phyloP scores from a whole-genome alignment of 2,888 invertebrate species.

The Cephus sareptanus region DNA sequence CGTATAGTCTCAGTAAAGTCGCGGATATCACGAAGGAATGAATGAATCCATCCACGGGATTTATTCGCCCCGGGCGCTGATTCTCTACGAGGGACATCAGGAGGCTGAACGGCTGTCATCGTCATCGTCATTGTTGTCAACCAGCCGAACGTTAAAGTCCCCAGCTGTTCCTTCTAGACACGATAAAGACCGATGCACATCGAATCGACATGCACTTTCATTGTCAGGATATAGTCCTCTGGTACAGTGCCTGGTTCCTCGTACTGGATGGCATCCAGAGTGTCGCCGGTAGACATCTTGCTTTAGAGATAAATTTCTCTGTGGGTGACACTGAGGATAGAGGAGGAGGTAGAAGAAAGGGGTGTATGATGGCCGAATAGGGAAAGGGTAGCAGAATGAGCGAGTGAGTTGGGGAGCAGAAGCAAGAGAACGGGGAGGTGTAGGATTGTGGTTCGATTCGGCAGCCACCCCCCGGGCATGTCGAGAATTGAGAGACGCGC shows the following conservation, averaged over 20 bases:
- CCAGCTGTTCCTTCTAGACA: neutral
- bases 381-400: neutral
- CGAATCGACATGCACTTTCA: slow-evolving; percentile 1
- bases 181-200: slow-evolving; percentile 1
- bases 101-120: slow-evolving; percentile 45
- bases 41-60: neutral
- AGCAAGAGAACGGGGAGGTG: slow-evolving; percentile 23
- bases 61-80: neutral
- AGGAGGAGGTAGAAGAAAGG: neutral
- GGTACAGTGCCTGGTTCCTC: neutral
- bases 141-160: slow-evolving; percentile 32
- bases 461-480: slow-evolving; percentile 58
- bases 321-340: neutral
- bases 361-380: neutral
- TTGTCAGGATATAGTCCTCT: neutral
- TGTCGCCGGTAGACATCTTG: neutral
- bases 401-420: slow-evolving; percentile 22
- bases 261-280: neutral
- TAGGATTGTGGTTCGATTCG: slow-evolving; percentile 57
- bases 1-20: neutral
- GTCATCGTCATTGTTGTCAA: slow-evolving; percentile 54
- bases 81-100: neutral
- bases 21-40: neutral
- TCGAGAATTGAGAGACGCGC: slow-evolving; percentile 60
- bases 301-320: neutral